Conservation (phyloP, 2,113 vertebrate species). For the Hydrochoerus hydrochaeris region DNA sequence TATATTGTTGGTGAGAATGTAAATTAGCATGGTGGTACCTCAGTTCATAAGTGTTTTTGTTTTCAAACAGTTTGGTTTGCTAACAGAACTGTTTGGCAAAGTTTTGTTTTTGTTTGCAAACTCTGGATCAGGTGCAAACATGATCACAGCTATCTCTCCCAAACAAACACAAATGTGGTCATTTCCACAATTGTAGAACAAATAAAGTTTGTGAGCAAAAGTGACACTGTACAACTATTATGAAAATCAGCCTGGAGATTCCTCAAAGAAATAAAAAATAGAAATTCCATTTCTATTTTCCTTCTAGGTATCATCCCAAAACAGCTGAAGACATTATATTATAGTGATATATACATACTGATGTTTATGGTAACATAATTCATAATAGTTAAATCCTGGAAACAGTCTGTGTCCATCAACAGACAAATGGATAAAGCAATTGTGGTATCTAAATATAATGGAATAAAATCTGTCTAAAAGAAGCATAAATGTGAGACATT, state of each 20-base stretch:
- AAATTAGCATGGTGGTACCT: not conserved
- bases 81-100: not conserved
- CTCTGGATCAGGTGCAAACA: not conserved
- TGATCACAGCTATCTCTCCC: not conserved
- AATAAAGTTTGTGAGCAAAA: not conserved
- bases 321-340: not conserved
- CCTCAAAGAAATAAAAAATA: not conserved
- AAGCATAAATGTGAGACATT: not conserved
- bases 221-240: not conserved
- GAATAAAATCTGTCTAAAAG: not conserved
- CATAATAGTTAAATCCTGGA: not conserved
- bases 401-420: not conserved
- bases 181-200: not conserved
- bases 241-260: not conserved
- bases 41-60: not conserved
- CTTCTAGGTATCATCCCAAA: not conserved
- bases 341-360: not conserved
- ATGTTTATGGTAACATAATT: not conserved
- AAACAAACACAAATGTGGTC: not conserved
- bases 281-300: not conserved
- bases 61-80: not conserved
- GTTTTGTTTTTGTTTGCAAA: not conserved
- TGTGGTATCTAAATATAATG: not conserved
- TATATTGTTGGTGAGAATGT: not conserved
- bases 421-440: not conserved